Evolutionary conservation across 2,113 vertebrate genomes (phyloP), one percentile per base, ranked within the genome.

Genomic region (Brevimyrus niger): DNA sequence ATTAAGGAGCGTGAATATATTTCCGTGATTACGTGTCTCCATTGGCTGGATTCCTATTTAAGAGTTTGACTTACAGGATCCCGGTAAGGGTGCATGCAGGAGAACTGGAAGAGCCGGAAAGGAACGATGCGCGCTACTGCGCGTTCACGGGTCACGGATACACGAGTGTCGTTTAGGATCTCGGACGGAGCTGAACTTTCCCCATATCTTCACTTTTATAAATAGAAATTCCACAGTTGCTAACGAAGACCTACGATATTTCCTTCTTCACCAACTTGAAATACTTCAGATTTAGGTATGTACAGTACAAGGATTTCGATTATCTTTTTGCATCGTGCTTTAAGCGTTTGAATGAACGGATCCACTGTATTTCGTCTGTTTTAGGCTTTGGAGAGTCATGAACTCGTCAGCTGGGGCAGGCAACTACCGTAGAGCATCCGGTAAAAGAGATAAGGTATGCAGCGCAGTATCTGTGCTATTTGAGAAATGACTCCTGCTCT

Each of bases 361-460:
- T 48, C 61, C n/a, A 47, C 47, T 15, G 65, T 9, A 35, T 50
- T 88, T 50, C 17, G n/a, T 73, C n/a, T 73, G 58, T 55, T 58
- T 83, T 69, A 76, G 44, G 13, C 82, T 86, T 42, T 80, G 35
- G 17, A 23, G 31, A 90, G 88, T 91, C 93, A 96, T 96, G 96
- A 96, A 96, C 94, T 94, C 96, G 44, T 95, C 95, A 58, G 95
- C 96, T 88, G 95, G 95, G 87, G 94, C 89, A 23, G 93, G 95
- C 31, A 95, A 94, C 93, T 96, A 95, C 93, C 93, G 94, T 46
- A 92, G 92, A 69, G 93, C 94, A n/a, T 93, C 95, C 73, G 47
- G 73, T 50, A 94, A 92, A 80, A 93, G 87, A 53, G 93, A 95
- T 4, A 94, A 94, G 94, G 96, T 96, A 94, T 80, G 51, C 0